Percentiles rank a stretch among this genome's conserved stretches.
These are phyloP conservation scores for Heliconius hortense DNA, from an alignment of 2,888 invertebrate genomes.

Conservation along the genomic window DNA sequence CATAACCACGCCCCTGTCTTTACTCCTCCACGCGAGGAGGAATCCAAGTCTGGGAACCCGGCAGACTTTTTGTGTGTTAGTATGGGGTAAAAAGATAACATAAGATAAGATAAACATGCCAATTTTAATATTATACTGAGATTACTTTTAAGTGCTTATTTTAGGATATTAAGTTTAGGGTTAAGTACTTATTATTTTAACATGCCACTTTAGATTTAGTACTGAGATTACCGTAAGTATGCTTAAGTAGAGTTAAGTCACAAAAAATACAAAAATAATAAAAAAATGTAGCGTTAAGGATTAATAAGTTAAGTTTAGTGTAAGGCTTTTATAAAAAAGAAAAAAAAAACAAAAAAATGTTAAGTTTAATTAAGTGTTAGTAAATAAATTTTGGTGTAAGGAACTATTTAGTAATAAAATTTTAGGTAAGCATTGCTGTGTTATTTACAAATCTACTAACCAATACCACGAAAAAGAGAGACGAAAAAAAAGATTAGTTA, in stretches of 20 bases:
- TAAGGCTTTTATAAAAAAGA: constrained; percentile 1
- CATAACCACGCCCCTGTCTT: constrained; percentile 37
- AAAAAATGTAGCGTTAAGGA: background rate
- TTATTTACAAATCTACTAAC: constrained; percentile 4
- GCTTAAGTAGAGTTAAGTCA: constrained; percentile 10
- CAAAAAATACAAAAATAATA: background rate
- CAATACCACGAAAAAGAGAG: background rate
- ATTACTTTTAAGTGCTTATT: constrained; percentile 2
- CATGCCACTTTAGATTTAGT: background rate
- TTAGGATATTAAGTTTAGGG: background rate
- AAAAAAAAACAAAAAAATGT: constrained; percentile 1
- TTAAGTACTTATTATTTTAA: constrained; percentile 7
- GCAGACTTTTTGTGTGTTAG: constrained; percentile 5
- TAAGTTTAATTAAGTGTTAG: constrained; percentile 6
- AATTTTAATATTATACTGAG: constrained; percentile 7
- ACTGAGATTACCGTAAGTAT: constrained; percentile 18
- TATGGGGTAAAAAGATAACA: background rate
- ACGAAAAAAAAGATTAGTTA: too few relatives aligned
- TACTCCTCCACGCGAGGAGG: background rate
- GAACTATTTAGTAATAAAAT: constrained; percentile 9
- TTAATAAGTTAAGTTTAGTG: background rate
- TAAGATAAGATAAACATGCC: constrained; percentile 2
- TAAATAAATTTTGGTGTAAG: background rate
- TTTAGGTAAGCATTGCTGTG: constrained; percentile 1
- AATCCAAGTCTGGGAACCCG: background rate